Evolutionary conservation across 2,797 vertebrate species (phyloP).

Genomic region (Danio choprae): DNA sequence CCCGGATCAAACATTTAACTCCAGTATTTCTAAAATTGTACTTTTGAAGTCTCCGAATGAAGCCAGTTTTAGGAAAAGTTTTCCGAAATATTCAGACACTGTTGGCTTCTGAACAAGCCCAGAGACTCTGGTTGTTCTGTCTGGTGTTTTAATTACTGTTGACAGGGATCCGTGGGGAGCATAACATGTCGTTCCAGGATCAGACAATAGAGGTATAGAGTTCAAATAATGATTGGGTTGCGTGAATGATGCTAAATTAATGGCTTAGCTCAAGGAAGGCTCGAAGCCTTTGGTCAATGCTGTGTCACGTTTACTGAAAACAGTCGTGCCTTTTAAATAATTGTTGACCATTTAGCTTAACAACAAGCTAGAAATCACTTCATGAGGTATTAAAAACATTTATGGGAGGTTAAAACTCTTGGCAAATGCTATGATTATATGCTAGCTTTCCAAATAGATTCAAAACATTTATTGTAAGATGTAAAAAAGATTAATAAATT

Average conservation of each 20-base stretch:
- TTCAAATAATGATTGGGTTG: constrained; percentile 57
- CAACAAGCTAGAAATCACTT: neutral
- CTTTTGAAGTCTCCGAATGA: neutral
- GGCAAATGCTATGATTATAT: neutral
- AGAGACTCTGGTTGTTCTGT: constrained; percentile 27
- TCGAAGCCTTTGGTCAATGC: constrained; percentile 36
- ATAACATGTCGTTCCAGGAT: constrained; percentile 42
- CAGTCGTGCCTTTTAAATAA: neutral
- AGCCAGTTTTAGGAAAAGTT: neutral
- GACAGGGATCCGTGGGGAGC: constrained; percentile 44
- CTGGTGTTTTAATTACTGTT: constrained; percentile 60
- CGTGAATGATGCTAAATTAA: constrained; percentile 35
- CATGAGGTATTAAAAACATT: neutral
- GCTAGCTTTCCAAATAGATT: neutral
- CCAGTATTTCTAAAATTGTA: neutral
- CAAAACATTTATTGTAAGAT: neutral
- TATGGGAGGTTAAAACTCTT: neutral
- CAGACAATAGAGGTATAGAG: constrained; percentile 54
- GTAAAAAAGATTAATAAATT: neutral
- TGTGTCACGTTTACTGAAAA: constrained; percentile 19
- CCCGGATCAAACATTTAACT: neutral
- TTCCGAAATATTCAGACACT: constrained; percentile 11
- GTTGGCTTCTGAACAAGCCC: constrained; percentile 26
- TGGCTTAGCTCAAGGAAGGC: constrained; percentile 18
- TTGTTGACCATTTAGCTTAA: neutral